phyloP scores from a whole-genome alignment of 1,140 invertebrate species.

The Ruditapes philippinarum region DNA sequence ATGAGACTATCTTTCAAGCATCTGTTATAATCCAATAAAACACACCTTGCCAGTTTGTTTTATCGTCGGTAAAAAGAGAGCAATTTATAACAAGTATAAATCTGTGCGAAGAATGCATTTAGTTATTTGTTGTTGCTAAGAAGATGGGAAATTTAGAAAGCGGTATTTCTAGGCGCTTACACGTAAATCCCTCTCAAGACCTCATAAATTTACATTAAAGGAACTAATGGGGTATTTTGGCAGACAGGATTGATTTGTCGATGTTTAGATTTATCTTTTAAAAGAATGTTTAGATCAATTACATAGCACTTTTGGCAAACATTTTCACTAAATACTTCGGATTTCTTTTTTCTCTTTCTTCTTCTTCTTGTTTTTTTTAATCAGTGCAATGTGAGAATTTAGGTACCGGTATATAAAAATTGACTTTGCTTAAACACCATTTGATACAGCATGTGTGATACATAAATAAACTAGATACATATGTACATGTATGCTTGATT shows the following conservation, averaged over 20 bases:
- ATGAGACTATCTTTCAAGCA: too few species aligned
- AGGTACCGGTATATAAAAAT: too few species aligned
- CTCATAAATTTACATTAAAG: constrained; percentile 14
- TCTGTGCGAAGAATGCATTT: neutral
- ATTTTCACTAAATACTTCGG: too few species aligned
- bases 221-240: neutral
- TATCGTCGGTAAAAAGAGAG: neutral
- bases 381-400: too few species aligned
- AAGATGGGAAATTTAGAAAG: neutral
- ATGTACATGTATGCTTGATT: too few species aligned
- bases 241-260: neutral
- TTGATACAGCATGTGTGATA: too few species aligned
- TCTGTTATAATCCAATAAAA: neutral
- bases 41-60: neutral
- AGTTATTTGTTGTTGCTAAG: neutral
- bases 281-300: neutral
- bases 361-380: too few species aligned
- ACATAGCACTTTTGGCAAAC: too few species aligned
- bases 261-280: neutral
- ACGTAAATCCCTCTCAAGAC: neutral
- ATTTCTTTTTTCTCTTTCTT: too few species aligned
- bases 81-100: neutral
- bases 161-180: neutral
- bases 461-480: too few species aligned
- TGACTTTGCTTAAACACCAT: too few species aligned